phyloP scores from a whole-genome alignment of 92 coral and sea anemone species.

The Zoanthus sansibaricus region DNA sequence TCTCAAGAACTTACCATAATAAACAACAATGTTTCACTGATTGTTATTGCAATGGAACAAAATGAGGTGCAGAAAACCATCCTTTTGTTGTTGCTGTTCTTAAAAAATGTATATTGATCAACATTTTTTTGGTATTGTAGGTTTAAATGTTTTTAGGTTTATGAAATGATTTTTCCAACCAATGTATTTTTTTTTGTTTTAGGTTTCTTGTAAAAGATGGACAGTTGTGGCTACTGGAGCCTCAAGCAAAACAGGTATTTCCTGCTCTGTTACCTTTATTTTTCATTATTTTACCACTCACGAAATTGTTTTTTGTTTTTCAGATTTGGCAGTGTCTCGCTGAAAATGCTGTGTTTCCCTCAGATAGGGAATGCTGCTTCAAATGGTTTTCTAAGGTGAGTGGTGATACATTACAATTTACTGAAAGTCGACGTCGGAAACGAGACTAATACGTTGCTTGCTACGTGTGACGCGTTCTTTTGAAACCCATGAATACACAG shows the following conservation, averaged over 20 bases:
- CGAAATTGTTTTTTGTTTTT: background rate
- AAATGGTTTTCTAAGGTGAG: constrained; percentile 99
- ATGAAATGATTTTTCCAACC: background rate
- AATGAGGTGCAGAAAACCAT: no score
- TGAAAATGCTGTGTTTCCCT: constrained; percentile 89
- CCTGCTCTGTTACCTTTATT: background rate
- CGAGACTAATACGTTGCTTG: no score
- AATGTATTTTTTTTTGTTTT: background rate
- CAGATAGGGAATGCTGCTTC: constrained; percentile 96
- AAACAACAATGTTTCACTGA: no score
- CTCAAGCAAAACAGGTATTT: constrained; percentile 96
- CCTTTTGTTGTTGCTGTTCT: no score
- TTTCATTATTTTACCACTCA: background rate
- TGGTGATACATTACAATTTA: background rate
- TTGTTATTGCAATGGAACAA: no score
- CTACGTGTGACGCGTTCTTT: background rate
- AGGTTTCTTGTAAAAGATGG: constrained; percentile 98
- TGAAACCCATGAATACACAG: no score
- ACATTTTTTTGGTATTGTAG: background rate
- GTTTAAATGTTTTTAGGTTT: background rate
- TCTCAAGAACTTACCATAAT: no score
- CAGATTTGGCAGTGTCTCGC: constrained; percentile 99
- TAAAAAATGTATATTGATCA: background rate
- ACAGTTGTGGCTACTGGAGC: constrained; percentile 95
- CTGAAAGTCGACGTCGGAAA: background rate